A percentile compares a stretch with the other conserved stretches of the same genome.
Conservation (phyloP, 2,888 invertebrate species). For the Arenicola marina region DNA sequence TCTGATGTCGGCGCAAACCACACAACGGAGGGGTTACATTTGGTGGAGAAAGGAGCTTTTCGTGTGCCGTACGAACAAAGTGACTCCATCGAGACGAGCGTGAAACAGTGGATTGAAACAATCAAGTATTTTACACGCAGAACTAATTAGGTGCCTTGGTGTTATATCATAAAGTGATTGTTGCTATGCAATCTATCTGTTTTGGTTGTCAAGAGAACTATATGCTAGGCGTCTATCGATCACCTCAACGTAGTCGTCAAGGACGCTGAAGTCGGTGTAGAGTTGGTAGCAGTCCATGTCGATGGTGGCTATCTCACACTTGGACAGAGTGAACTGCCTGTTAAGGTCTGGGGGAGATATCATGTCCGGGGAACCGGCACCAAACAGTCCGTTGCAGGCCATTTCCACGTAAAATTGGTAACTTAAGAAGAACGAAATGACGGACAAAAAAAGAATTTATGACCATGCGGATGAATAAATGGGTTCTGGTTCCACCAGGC, state of each 20-base stretch:
- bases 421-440: constrained; percentile 6
- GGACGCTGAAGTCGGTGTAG: constrained; percentile 60
- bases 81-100: too few species aligned
- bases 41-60: too few species aligned
- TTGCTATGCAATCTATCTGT: too few species aligned
- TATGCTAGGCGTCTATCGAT: background rate
- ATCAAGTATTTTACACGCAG: too few species aligned
- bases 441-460: background rate
- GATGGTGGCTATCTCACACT: constrained; percentile 60
- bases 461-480: background rate
- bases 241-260: constrained; percentile 62
- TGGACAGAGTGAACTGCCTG: constrained; percentile 52
- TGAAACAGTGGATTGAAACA: too few species aligned
- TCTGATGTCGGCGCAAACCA: too few species aligned
- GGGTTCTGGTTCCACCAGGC: background rate
- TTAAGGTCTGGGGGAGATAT: constrained; percentile 61
- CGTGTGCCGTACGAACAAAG: too few species aligned
- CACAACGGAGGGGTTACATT: too few species aligned
- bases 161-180: too few species aligned
- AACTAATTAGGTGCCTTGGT: too few species aligned
- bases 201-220: too few species aligned
- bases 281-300: constrained; percentile 59
- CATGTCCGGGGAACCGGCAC: constrained; percentile 59
- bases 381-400: constrained; percentile 64
- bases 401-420: constrained; percentile 62